These are phyloP conservation scores for Hyles lineata DNA, from an alignment of 2,888 invertebrate genomes.

Conservation along the genomic window DNA sequence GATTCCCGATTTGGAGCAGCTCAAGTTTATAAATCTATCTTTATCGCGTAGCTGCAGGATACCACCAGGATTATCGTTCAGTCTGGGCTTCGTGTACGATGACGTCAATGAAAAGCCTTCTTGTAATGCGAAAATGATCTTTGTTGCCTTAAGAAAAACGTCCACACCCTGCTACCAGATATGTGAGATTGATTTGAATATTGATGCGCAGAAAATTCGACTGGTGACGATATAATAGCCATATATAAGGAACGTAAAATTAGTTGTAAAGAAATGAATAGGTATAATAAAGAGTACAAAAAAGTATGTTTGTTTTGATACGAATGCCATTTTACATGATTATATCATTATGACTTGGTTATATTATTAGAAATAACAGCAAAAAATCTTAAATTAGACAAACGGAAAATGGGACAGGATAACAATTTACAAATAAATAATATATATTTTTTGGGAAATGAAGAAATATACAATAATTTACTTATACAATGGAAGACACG, in stretches of 20 bases:
- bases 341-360: too few relatives aligned
- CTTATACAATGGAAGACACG: not conserved
- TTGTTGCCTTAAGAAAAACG: constrained; percentile 73
- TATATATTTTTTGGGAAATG: not conserved
- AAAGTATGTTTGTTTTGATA: not conserved
- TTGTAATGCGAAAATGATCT: constrained; percentile 68
- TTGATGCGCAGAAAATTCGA: constrained; percentile 61
- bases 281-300: not conserved
- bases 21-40: constrained; percentile 71
- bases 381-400: not conserved
- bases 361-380: not conserved
- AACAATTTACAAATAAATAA: too few relatives aligned
- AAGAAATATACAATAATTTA: not conserved
- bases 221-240: not conserved
- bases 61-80: constrained; percentile 73
- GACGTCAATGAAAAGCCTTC: constrained; percentile 67
- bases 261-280: not conserved
- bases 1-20: constrained; percentile 69
- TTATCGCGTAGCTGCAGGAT: constrained; percentile 68
- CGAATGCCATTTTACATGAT: not conserved
- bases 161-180: constrained; percentile 77
- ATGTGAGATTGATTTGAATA: constrained; percentile 71
- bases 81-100: constrained; percentile 69
- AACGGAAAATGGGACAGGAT: too few relatives aligned
- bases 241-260: not conserved